Conservation (phyloP, 2,113 vertebrate genomes). For the Gymnocephalus cernua region DNA sequence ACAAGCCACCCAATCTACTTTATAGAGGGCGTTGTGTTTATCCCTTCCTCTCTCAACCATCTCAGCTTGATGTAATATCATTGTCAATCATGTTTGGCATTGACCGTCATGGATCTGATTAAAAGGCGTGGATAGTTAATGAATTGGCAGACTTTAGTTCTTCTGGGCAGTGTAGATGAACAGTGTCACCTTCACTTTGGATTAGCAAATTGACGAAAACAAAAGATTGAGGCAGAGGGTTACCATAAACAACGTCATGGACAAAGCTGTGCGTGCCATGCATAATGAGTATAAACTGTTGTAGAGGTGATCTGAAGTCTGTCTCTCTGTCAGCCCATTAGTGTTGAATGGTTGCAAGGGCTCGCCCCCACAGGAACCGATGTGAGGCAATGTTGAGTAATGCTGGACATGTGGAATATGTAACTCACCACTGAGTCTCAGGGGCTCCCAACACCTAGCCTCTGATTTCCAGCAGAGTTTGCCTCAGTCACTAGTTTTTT, state of each 20-base stretch:
- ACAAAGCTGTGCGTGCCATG: not conserved
- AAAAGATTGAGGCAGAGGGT: not conserved
- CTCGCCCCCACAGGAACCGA: conserved; percentile 34
- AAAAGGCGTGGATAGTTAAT: conserved; percentile 18
- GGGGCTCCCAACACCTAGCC: conserved; percentile 32
- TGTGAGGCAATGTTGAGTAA: conserved; percentile 59
- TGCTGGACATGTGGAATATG: conserved; percentile 63
- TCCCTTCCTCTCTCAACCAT: not conserved
- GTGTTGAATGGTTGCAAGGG: conserved; percentile 41
- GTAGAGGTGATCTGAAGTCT: conserved; percentile 34
- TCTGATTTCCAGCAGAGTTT: conserved; percentile 45
- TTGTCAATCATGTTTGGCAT: conserved; percentile 21
- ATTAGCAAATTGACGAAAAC: not conserved
- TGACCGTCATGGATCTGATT: conserved; percentile 19
- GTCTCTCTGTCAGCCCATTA: conserved; percentile 39
- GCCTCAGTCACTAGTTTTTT: not conserved
- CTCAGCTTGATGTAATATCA: conserved; percentile 7
- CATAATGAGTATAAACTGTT: not conserved
- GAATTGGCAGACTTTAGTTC: not conserved
- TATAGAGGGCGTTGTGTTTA: not conserved
- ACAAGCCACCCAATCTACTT: not conserved
- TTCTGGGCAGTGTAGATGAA: not conserved
- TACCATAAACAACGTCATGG: not conserved
- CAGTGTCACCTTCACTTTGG: conserved; percentile 33
- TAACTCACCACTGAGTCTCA: conserved; percentile 37